Base-by-base conservation (phyloP, 2,113 vertebrate genomes). In the Hippocampus comes region DNA sequence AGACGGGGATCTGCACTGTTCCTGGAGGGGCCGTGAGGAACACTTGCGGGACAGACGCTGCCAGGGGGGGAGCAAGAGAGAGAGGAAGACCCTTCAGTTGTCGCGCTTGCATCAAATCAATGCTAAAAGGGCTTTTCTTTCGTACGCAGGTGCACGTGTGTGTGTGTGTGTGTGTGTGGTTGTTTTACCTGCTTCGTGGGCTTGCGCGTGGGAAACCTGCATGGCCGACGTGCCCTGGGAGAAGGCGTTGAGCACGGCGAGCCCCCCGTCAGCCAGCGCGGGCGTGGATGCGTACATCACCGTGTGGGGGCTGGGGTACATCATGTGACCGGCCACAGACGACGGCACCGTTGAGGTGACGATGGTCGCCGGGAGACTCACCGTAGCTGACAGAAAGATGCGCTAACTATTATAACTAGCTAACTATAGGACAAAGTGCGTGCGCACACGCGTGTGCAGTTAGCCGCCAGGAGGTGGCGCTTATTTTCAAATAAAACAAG, bases 191-290 rank as follows among this genome's bases (percentile, higher is more conserved):
- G 95, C 90, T 86, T 98, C 97, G 79, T 96, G 95, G 79, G 89
- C 91, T 88, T 96, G 96, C 71, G 93, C 80, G 60, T 98, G 96
- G 78, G 97, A 96, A 89, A 99, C 95, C 92, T 99, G 97, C 97
- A 99, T 99, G 68, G 95, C 92, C 1, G 95, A 93, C 64, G 94
- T 92, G 0, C 94, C 93, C 92, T 96, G 95, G 63, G 97, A 95
- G 91, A 99, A 99, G 86, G 97, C 95, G 79, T 98, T 99, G 89
- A 99, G 96, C 91, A 99, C 96, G 0, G 97, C 94, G 57, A 99
- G 92, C 27, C 96, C 93, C 17, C 95, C 96, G 9, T 99, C 97
- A 0, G 94, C 70, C 78, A 98, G 93, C 66, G 93, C 86, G 0
- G 96, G 95, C 12, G 95, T 95, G 74, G 97, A 97, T 0, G 97